A percentile compares a stretch with the other conserved stretches of the same genome.
phyloP scores from a whole-genome alignment of 2,113 vertebrate genomes.

The Thinocorus orbignyianus region DNA sequence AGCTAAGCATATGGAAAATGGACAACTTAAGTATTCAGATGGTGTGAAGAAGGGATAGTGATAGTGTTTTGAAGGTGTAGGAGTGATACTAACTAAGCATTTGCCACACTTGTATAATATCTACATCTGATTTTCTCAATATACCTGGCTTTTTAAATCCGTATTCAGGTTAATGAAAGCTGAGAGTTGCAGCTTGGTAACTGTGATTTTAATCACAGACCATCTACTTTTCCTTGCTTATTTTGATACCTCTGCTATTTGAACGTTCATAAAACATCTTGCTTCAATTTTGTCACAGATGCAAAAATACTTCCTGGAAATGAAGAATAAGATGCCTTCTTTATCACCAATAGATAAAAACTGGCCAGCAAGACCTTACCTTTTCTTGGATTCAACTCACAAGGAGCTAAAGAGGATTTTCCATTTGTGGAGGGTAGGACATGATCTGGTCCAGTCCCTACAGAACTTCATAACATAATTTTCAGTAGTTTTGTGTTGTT shows the following conservation, averaged over 20 bases:
- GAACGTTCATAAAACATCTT: neutral
- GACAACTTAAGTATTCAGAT: neutral
- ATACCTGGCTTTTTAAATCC: neutral
- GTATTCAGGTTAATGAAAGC: neutral
- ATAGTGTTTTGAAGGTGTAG: neutral
- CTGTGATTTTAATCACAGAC: neutral
- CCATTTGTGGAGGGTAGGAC: conserved; percentile 93
- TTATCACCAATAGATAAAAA: conserved; percentile 94
- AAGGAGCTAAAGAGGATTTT: conserved; percentile 90
- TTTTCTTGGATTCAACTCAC: conserved; percentile 90
- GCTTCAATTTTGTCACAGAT: conserved; percentile 78
- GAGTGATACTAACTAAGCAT: neutral
- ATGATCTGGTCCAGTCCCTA: neutral
- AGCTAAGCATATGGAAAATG: neutral
- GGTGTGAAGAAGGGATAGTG: neutral
- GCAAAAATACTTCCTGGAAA: conserved; percentile 92
- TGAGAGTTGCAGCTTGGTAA: neutral
- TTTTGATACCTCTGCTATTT: neutral
- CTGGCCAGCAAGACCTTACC: conserved; percentile 89
- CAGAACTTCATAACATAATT: neutral
- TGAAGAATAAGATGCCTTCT: conserved; percentile 89
- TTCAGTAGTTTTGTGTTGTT: neutral
- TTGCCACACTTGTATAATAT: neutral
- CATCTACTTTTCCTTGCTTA: neutral
- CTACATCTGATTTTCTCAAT: neutral